Evolutionary conservation across 2,797 vertebrate genomes (phyloP).

Genomic region (Podarcis siculus): DNA sequence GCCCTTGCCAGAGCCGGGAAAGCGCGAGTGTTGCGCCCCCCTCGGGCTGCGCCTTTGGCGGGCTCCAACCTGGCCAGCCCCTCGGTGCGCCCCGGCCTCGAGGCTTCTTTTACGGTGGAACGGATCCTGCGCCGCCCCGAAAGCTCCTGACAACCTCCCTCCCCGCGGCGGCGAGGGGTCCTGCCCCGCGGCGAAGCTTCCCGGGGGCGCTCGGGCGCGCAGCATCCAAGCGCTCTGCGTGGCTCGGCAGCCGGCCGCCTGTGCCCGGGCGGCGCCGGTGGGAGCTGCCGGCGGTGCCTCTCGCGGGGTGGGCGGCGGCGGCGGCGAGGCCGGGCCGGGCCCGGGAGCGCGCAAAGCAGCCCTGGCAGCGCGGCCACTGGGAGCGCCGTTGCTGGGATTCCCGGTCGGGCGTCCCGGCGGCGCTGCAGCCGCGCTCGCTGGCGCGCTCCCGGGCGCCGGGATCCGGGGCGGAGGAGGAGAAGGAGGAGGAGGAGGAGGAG

Average conservation of each 20-base stretch:
- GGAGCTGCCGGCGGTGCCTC: background rate
- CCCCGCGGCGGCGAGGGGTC: no score
- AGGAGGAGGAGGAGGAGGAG: background rate
- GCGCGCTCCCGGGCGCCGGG: background rate
- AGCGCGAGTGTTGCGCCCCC: no score
- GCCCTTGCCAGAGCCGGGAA: no score
- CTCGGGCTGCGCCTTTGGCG: no score
- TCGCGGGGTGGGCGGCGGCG: no score
- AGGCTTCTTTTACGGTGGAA: no score
- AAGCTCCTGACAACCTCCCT: no score
- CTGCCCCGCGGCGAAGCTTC: no score
- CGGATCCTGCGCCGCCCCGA: no score
- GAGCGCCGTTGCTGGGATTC: background rate
- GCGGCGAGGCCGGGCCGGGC: background rate
- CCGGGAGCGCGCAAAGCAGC: background rate
- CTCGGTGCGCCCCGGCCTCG: no score
- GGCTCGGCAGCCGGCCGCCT: background rate
- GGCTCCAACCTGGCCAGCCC: no score
- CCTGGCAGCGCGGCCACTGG: background rate
- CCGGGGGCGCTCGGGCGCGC: no score
- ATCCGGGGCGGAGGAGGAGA: background rate
- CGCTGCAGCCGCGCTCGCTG: background rate
- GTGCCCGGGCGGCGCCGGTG: background rate
- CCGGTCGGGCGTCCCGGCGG: conserved; percentile 30
- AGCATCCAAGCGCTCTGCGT: background rate